Conservation (phyloP, 2,797 vertebrate genomes). For the Arctocebus calabarensis region DNA sequence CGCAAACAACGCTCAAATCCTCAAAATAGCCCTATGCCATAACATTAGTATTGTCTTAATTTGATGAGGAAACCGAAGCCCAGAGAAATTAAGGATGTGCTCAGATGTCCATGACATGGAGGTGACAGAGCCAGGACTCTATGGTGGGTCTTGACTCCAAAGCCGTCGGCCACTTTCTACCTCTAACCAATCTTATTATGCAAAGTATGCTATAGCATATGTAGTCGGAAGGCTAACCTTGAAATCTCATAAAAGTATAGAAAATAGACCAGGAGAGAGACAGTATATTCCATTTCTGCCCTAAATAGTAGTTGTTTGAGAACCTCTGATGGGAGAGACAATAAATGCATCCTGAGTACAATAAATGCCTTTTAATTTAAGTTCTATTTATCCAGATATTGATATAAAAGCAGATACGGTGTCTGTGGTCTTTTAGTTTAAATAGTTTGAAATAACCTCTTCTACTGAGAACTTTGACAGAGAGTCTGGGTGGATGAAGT, state of each 20-base stretch:
- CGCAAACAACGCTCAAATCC: background rate
- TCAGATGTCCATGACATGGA: background rate
- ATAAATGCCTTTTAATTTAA: background rate
- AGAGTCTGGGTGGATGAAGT: conserved; percentile 21
- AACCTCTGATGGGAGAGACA: background rate
- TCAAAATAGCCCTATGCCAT: background rate
- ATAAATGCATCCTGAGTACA: background rate
- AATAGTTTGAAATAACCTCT: conserved; percentile 53
- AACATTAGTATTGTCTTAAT: background rate
- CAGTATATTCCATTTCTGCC: background rate
- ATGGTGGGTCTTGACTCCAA: background rate
- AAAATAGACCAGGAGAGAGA: background rate
- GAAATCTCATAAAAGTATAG: background rate
- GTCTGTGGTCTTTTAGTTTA: background rate
- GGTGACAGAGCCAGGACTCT: background rate
- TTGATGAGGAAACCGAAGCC: background rate
- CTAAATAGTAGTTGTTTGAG: background rate
- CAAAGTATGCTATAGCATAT: background rate
- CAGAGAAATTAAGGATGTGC: background rate
- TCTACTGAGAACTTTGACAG: conserved; percentile 54
- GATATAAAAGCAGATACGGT: conserved; percentile 20
- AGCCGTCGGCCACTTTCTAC: background rate
- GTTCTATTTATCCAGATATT: background rate
- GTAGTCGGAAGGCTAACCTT: background rate
- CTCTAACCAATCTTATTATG: background rate